Conservation (phyloP, 1,140 invertebrate species). For the Apis dorsata region DNA sequence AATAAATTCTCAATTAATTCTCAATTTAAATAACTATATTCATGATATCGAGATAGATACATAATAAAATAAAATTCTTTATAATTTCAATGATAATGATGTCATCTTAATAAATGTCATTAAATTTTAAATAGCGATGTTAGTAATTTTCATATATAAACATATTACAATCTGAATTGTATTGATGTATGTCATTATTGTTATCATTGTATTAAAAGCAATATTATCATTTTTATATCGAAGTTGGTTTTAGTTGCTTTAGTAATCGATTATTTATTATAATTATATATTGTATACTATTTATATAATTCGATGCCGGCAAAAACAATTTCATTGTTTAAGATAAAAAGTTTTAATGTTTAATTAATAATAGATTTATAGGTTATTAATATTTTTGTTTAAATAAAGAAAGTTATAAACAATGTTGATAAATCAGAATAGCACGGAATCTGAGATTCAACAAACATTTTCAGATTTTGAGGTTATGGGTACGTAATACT, state of each 20-base stretch:
- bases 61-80: too few species aligned
- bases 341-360: neutral
- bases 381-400: constrained; percentile 16
- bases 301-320: neutral
- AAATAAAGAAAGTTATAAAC: neutral
- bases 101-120: too few species aligned
- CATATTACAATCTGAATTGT: too few species aligned
- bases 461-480: constrained; percentile 70
- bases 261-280: neutral
- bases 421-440: constrained; percentile 65
- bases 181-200: neutral
- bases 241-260: neutral
- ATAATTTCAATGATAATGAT: too few species aligned
- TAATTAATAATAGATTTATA: neutral
- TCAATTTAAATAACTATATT: too few species aligned
- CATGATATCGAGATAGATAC: too few species aligned
- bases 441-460: constrained; percentile 51
- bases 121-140: too few species aligned
- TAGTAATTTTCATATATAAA: too few species aligned
- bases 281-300: neutral
- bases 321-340: neutral
- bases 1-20: too few species aligned
- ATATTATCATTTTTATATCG: neutral
- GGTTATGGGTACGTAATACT: constrained; percentile 58
- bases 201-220: neutral